Evolutionary conservation across 2,797 vertebrate species (phyloP).

Genomic region (Sebastolobus alascanus): DNA sequence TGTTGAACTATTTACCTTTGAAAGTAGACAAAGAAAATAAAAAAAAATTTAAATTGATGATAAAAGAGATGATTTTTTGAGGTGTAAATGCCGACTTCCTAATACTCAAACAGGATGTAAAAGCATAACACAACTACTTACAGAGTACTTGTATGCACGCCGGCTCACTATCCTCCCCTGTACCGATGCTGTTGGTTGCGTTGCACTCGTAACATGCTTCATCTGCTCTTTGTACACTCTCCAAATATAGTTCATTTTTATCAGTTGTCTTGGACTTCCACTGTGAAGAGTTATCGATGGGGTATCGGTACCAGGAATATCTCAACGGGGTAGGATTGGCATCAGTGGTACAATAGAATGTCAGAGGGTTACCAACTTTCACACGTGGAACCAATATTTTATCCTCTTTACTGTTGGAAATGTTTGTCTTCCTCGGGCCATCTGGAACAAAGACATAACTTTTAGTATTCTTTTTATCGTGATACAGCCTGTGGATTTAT

Average conservation of each 20-base stretch:
- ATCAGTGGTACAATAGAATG: slow-evolving; percentile 28
- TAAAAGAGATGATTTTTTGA: not conserved
- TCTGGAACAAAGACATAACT: slow-evolving; percentile 51
- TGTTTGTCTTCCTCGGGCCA: slow-evolving; percentile 17
- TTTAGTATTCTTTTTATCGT: not conserved
- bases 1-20: not conserved
- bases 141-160: slow-evolving; percentile 64
- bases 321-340: slow-evolving; percentile 21
- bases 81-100: not conserved
- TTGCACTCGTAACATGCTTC: slow-evolving; percentile 70
- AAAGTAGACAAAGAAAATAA: not conserved
- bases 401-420: rapidly evolving
- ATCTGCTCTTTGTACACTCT: slow-evolving; percentile 25
- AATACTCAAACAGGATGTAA: not conserved
- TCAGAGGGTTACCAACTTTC: rapidly evolving
- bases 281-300: not conserved
- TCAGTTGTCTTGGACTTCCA: rapidly evolving
- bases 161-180: not conserved
- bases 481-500: not conserved
- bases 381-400: not conserved
- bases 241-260: rapidly evolving
- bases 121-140: slow-evolving; percentile 66
- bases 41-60: not conserved
- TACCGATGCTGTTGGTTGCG: slow-evolving; percentile 40
- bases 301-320: slow-evolving; percentile 65